Evolutionary conservation across 2,888 invertebrate genomes (phyloP).

Genomic region (Sycophila texana): DNA sequence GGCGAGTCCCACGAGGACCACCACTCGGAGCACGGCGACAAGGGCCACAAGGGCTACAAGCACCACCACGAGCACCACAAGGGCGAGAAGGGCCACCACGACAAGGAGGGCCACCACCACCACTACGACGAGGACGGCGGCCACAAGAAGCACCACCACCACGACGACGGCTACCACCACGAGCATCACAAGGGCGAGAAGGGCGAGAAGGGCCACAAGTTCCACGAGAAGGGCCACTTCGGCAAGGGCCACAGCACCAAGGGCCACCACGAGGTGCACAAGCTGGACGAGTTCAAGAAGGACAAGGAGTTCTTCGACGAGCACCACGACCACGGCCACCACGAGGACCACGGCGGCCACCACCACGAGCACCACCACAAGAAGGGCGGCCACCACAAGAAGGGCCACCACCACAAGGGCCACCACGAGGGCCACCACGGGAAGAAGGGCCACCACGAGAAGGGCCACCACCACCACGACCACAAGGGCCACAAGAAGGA

Average conservation of each 20-base stretch:
- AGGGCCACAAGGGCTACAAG: slow-evolving; percentile 85
- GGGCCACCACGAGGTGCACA: slow-evolving; percentile 90
- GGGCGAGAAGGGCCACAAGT: slow-evolving; percentile 82
- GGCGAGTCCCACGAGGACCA: slow-evolving; percentile 82
- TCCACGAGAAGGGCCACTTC: slow-evolving; percentile 84
- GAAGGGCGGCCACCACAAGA: slow-evolving; percentile 88
- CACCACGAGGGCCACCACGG: slow-evolving; percentile 88
- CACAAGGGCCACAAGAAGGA: slow-evolving; percentile 88
- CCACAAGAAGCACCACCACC: slow-evolving; percentile 81
- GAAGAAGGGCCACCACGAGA: slow-evolving; percentile 87
- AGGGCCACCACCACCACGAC: slow-evolving; percentile 87
- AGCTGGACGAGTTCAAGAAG: slow-evolving; percentile 90
- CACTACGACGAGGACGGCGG: slow-evolving; percentile 81
- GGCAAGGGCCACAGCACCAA: slow-evolving; percentile 91
- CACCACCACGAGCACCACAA: slow-evolving; percentile 83
- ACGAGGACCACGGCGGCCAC: slow-evolving; percentile 88
- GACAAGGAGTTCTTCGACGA: slow-evolving; percentile 92
- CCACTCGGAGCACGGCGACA: slow-evolving; percentile 82
- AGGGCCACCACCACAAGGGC: slow-evolving; percentile 87
- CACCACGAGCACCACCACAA: slow-evolving; percentile 89
- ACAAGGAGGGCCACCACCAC: slow-evolving; percentile 82
- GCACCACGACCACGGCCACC: slow-evolving; percentile 88
- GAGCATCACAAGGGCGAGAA: slow-evolving; percentile 82
- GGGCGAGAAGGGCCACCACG: slow-evolving; percentile 85
- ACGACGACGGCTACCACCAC: slow-evolving; percentile 81